A percentile compares a stretch with the other conserved stretches of the same genome.
Conservation (phyloP, 92 coral and sea anemone species). For the Palythoa heliodiscus region DNA sequence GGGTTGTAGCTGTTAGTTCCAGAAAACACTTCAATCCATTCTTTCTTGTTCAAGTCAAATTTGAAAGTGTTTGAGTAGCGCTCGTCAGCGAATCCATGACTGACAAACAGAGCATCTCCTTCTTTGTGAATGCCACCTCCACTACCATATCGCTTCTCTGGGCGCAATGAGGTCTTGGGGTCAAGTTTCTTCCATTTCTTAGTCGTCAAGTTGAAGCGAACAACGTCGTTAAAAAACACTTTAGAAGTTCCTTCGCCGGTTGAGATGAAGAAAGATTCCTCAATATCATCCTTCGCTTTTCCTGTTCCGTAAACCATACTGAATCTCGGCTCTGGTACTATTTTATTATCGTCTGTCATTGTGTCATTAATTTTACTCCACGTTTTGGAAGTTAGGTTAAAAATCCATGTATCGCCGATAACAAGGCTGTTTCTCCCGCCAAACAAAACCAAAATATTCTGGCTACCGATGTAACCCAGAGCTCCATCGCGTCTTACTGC, state of each 20-base stretch:
- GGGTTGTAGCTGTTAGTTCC: slow-evolving; percentile 94
- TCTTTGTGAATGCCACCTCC: slow-evolving; percentile 80
- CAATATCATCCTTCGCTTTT: background rate
- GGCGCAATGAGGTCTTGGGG: slow-evolving; percentile 57
- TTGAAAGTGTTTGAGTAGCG: slow-evolving; percentile 89
- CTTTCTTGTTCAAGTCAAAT: slow-evolving; percentile 63
- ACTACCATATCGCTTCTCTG: slow-evolving; percentile 83
- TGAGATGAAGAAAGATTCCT: slow-evolving; percentile 65
- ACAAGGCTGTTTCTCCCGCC: slow-evolving; percentile 62
- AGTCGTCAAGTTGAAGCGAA: slow-evolving; percentile 51
- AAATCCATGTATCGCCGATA: slow-evolving; percentile 81
- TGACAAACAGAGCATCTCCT: slow-evolving; percentile 77
- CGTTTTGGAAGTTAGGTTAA: slow-evolving; percentile 45
- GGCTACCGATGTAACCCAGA: slow-evolving; percentile 61
- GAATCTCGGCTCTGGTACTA: slow-evolving; percentile 76
- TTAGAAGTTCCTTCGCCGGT: slow-evolving; percentile 72
- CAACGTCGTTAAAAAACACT: slow-evolving; percentile 74
- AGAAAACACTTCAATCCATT: slow-evolving; percentile 81
- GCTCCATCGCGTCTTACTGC: slow-evolving; percentile 81
- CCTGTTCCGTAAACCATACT: slow-evolving; percentile 88
- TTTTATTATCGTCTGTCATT: slow-evolving; percentile 1
- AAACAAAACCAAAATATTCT: slow-evolving; percentile 61
- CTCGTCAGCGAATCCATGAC: slow-evolving; percentile 82
- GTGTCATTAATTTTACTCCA: slow-evolving; percentile 66
- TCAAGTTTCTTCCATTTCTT: slow-evolving; percentile 65